phyloP scores from a whole-genome alignment of 2,113 vertebrate genomes.

The Vimba vimba region DNA sequence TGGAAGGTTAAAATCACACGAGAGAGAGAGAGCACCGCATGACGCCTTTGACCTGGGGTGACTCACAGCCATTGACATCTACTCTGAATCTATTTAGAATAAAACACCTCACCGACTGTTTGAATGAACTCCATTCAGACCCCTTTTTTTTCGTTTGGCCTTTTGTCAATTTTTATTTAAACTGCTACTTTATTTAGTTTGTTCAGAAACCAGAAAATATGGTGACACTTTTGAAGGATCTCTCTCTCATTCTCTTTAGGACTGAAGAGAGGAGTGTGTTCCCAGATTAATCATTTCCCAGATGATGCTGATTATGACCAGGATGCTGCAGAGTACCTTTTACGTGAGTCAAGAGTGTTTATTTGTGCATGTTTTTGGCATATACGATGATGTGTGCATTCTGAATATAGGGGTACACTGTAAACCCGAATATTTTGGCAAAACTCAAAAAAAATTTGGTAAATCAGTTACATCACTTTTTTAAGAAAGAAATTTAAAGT shows the following conservation, averaged over 20 bases:
- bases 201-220: neutral
- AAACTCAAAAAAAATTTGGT: no score
- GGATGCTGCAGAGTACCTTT: conserved; percentile 90
- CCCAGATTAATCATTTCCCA: conserved; percentile 93
- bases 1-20: neutral
- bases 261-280: conserved; percentile 82
- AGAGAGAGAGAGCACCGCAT: neutral
- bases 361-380: neutral
- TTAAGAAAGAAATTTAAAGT: no score
- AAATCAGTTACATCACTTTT: no score
- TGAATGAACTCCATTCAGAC: neutral
- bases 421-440: no score
- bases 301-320: conserved; percentile 94
- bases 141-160: neutral
- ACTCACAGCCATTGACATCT: conserved; percentile 19
- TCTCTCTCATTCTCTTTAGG: conserved; percentile 39
- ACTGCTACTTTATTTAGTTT: neutral
- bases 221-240: neutral
- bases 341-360: conserved; percentile 76
- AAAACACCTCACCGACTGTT: conserved; percentile 2
- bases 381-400: neutral
- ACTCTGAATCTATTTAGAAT: conserved; percentile 23
- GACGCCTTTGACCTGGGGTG: conserved; percentile 18
- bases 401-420: neutral
- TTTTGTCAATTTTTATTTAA: neutral